Base-by-base conservation (phyloP, 2,888 invertebrate species). In the Drosophila peninsularis region DNA sequence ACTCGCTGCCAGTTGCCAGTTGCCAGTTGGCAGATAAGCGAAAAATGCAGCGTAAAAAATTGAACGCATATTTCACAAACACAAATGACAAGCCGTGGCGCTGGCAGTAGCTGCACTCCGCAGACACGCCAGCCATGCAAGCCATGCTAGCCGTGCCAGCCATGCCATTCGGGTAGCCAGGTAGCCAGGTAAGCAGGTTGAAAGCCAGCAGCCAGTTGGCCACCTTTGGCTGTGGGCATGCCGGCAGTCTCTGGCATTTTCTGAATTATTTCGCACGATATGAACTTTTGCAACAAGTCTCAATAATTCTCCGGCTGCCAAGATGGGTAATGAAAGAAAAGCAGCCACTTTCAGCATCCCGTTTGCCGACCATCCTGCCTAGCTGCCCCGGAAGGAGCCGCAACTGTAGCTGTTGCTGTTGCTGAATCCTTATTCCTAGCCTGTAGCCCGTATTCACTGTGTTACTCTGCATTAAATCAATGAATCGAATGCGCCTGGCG, bases 21-120 rank as follows among this genome's bases (percentile, higher is more conserved):
- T 77, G 82, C 58, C 75, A 73, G 75, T 63, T 77, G 75, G 66
- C 42, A 83, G 88, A 88, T 88, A 85, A 85, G 87, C 87, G 75
- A 81, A 77, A 82, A 85, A 80, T 82, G 83, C 88, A 83, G 82
- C 82, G 76, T 88, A 83, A 88, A 86, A 86, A 84, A 84, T 88
- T 75, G 86, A 84, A 86, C 88, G 88, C 84, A 84, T 84, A 86
- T 84, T 86, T 84, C 88, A 86, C 82, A 81, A 79, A 74, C 83
- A 82, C 73, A 83, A 83, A 83, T 81, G 83, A 80, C 86, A 73
- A 67, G 71, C 62, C 41, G 53, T 34, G 63, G 55, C 34, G 63
- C 54, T 55, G 60, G 52, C 60, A 39, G 44, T 41, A 19, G 41
- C 27, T 41, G 62, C 57, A 66, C 37, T 42, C 60, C 24, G 10